Evolutionary conservation across 2,113 vertebrate genomes (phyloP), one percentile per base, ranked within the genome.

Genomic region (Actenoides lindsayi): DNA sequence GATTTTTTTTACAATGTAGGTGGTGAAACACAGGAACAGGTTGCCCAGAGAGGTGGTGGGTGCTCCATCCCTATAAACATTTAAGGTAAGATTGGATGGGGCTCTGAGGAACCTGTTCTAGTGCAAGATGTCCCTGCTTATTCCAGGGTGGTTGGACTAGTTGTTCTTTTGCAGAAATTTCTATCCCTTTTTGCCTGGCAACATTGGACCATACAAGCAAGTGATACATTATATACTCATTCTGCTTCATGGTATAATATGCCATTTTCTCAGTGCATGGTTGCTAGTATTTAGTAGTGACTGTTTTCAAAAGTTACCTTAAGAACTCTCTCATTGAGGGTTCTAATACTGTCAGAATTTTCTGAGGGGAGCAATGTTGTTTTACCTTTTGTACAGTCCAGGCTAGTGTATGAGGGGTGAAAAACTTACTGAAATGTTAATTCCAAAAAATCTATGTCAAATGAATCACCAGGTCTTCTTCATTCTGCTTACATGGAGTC

Each of bases 281-380:
- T 13, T 42, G 16, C 8, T 65, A 16, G 27, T 11, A 62, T 37
- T 60, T 46, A 41, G 10, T 10, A 59, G 24, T 13, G 25, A 25
- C 9, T 84, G 33, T 33, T 91, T 73, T 68, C 53, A 87, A 50
- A 76, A 76, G 5, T 37, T 63, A 16, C 31, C 59, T 80, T 77
- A 80, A 54, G 17, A 44, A 14, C 11, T 23, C 11, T 33, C 12
- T 70, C 13, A 75, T 41, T 31, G 6, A 51, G 14, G 39, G 19
- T 31, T 74, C 69, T 13, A 62, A 48, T 62, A 42, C 13, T 27
- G 8, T 11, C 41, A 35, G 46, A 6, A 54, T 21, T 65, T 76
- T 90, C 30, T 30, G 13, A 68, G 17, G 3, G 10, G 3, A 0
- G 0, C 0, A 16, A 23, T 54, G 25, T 27, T 31, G 18, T 9